Percentiles rank a stretch among this genome's conserved stretches.
Conservation (phyloP, 2,888 invertebrate species). For the Taenaris catops region DNA sequence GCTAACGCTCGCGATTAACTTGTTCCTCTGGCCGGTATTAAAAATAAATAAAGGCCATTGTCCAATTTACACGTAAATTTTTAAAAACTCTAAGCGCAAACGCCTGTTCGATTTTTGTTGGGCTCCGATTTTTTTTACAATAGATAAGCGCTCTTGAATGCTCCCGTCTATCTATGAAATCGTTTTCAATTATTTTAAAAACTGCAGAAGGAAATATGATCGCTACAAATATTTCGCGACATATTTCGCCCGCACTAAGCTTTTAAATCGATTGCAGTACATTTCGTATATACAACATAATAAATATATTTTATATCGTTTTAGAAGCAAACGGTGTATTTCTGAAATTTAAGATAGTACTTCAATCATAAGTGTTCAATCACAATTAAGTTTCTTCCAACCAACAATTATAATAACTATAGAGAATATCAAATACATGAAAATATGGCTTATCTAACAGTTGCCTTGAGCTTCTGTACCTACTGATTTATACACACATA, state of each 20-base stretch:
- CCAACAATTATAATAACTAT: too few species aligned
- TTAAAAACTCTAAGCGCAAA: conserved; percentile 17
- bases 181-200: conserved; percentile 26
- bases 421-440: too few species aligned
- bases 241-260: conserved; percentile 27
- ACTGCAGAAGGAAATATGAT: conserved; percentile 24
- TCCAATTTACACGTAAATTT: conserved; percentile 23
- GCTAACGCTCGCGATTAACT: conserved; percentile 70
- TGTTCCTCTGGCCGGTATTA: conserved; percentile 51
- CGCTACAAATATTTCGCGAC: conserved; percentile 26
- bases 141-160: conserved; percentile 16
- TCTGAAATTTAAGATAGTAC: too few species aligned
- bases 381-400: too few species aligned
- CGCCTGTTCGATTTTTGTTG: conserved; percentile 9
- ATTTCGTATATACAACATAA: conserved; percentile 27
- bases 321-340: too few species aligned
- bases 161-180: conserved; percentile 21
- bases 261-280: conserved; percentile 28
- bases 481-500: too few species aligned
- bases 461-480: too few species aligned
- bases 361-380: too few species aligned
- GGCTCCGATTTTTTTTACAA: conserved; percentile 15
- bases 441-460: too few species aligned
- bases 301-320: too few species aligned
- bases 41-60: conserved; percentile 42